Percentiles rank a stretch among this genome's conserved stretches.
Evolutionary conservation across 2,797 vertebrate species (phyloP).

Genomic region (Scyliorhinus canicula): DNA sequence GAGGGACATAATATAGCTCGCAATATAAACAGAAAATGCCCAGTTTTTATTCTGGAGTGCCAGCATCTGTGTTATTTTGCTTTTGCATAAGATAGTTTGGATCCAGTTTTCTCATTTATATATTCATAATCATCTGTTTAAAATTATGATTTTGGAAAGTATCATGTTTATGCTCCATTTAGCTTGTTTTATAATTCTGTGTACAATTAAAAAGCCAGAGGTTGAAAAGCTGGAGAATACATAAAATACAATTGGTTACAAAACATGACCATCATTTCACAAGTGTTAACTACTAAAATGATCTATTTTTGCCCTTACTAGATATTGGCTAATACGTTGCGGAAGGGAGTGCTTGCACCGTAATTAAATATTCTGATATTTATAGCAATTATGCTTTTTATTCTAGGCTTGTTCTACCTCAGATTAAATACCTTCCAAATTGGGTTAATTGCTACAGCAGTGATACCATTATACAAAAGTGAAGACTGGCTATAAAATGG

Average conservation of each 20-base stretch:
- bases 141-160: neutral
- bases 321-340: neutral
- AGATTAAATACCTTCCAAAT: neutral
- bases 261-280: neutral
- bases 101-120: neutral
- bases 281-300: neutral
- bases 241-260: neutral
- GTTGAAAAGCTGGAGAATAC: neutral
- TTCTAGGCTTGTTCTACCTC: too few species aligned
- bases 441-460: neutral
- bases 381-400: conserved; percentile 10
- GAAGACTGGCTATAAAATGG: neutral
- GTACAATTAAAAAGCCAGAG: conserved; percentile 25
- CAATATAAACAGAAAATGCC: neutral
- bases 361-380: conserved; percentile 3
- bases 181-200: neutral
- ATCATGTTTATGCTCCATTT: conserved; percentile 23
- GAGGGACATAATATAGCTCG: neutral
- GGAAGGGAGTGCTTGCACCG: neutral
- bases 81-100: neutral
- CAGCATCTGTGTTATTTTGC: neutral
- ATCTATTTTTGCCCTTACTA: neutral
- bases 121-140: conserved; percentile 6
- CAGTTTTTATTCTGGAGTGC: neutral
- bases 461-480: neutral